These are phyloP conservation scores for Cardiocondyla obscurior DNA, from an alignment of 1,140 invertebrate genomes.

Conservation along the genomic window DNA sequence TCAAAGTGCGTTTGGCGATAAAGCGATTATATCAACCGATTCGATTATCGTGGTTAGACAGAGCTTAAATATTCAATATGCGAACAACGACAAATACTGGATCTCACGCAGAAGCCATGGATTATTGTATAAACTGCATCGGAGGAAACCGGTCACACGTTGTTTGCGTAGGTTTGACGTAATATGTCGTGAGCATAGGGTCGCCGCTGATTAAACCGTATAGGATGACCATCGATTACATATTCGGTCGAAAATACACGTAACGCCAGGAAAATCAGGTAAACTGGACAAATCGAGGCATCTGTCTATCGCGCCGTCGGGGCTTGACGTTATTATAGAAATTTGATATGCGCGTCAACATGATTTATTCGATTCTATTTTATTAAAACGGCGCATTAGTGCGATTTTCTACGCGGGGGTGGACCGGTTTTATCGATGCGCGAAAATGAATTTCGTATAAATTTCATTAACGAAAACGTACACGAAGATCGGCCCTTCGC, in stretches of 20 bases:
- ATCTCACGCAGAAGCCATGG: background rate
- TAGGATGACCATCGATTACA: conserved; percentile 47
- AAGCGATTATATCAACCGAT: conserved; percentile 17
- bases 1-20: background rate
- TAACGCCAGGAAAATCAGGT: background rate
- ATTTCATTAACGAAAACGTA: conserved; percentile 16
- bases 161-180: conserved; percentile 36
- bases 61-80: conserved; percentile 5
- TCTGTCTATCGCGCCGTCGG: background rate
- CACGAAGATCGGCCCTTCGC: background rate
- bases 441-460: conserved; percentile 1
- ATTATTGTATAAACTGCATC: conserved; percentile 31
- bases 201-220: conserved; percentile 35
- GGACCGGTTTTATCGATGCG: background rate
- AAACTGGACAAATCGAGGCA: conserved; percentile 17
- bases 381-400: conserved; percentile 1
- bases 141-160: background rate
- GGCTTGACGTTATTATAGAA: conserved; percentile 9
- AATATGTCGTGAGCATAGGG: conserved; percentile 34
- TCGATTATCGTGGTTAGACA: conserved; percentile 30
- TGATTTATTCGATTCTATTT: background rate
- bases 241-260: conserved; percentile 1
- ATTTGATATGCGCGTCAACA: conserved; percentile 24
- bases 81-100: conserved; percentile 8
- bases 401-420: background rate